Evolutionary conservation across 2,113 vertebrate genomes (phyloP), one percentile per base, ranked within the genome.

Genomic region (Paradoxurus hermaphroditus): DNA sequence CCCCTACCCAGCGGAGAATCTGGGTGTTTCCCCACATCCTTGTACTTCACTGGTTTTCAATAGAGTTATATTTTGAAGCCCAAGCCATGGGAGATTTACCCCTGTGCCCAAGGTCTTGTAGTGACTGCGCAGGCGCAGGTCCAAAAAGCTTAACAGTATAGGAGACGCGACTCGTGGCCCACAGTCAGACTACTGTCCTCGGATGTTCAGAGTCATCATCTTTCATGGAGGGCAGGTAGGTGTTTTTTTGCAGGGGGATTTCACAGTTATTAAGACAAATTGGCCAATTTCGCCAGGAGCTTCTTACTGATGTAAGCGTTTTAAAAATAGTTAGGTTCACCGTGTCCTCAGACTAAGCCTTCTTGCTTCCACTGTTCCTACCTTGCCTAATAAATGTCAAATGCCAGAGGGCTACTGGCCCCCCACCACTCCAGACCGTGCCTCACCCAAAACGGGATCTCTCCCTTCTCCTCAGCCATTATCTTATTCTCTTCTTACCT

Each of bases 161-260:
- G 23, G n/a, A 29, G 3, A 39, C 1, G 36, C 39, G n/a, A 27
- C 31, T 78, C 5, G 4, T 7, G 44, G 29, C 21, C 46, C 67
- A 11, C 16, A 7, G 39, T 3, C 53, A 77, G 44, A 44, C 4
- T 10, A 3, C 29, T 10, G 41, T 67, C 78, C 18, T 23, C 53
- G 67, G 67, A n/a, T 31, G 53, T 78, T 49, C 70, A n/a, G n/a
- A n/a, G n/a, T 1, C 23, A 9, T 68, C 21, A 10, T 53, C 78
- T 68, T 63, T 25, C 68, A 12, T 0, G 0, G 13, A 34, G n/a
- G 6, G 29, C 73, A 23, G 2, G 8, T 7, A 39, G 39, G 21
- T 89, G 91, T 7, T 12, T 39, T 53, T 95, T 49, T 49, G 39
- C 34, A 67, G 49, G 25, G 27, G 78, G 29, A 78, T 65, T 91